phyloP scores from a whole-genome alignment of 2,797 vertebrate species.

The Semaprochilodus insignis region DNA sequence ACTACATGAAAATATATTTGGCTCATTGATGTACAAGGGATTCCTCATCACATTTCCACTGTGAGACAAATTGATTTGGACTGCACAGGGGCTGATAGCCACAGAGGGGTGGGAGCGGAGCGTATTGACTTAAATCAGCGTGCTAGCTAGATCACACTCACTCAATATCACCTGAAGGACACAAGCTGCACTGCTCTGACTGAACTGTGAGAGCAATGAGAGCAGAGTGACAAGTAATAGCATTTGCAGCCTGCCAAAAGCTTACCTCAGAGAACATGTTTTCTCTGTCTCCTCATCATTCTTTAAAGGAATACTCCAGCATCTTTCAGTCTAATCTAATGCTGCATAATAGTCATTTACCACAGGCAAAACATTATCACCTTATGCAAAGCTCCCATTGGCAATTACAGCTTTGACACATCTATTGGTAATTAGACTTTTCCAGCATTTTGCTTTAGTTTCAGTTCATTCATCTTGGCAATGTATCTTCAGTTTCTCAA shows the following conservation, averaged over 20 bases:
- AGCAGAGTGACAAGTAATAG: conserved; percentile 19
- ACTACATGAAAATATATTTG: neutral
- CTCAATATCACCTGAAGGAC: conserved; percentile 34
- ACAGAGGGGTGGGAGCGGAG: conserved; percentile 7
- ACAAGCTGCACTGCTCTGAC: neutral
- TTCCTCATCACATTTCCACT: conserved; percentile 5
- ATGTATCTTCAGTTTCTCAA: too few species aligned
- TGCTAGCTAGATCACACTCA: conserved; percentile 18
- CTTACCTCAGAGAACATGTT: neutral
- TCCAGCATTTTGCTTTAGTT: too few species aligned
- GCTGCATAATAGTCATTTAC: neutral
- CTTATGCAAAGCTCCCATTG: too few species aligned
- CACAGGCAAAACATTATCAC: neutral
- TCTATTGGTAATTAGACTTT: too few species aligned
- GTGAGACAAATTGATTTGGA: conserved; percentile 28
- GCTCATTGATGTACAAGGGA: neutral
- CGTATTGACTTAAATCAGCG: conserved; percentile 34
- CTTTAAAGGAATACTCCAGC: neutral
- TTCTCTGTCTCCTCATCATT: neutral
- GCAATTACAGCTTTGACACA: too few species aligned
- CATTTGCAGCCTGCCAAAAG: conserved; percentile 7
- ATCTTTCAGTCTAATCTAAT: neutral
- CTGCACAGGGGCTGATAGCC: conserved; percentile 5
- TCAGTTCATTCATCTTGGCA: too few species aligned
- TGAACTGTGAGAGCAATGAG: neutral